Evolutionary conservation across 2,113 vertebrate species (phyloP).

Genomic region (Burhinus oedicnemus): DNA sequence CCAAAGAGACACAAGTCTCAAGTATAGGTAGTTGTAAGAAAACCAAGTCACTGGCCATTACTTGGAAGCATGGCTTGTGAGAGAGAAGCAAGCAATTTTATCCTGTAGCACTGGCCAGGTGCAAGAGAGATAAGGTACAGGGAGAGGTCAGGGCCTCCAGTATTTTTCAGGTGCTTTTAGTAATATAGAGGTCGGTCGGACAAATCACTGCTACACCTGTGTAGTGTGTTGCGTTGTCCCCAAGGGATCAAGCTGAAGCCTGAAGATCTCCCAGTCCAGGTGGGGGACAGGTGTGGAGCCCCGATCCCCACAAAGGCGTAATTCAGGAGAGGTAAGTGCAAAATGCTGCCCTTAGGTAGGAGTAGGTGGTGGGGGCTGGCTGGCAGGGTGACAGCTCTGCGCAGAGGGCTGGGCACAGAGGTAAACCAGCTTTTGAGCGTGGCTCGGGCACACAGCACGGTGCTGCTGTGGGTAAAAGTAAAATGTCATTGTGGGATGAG

Average conservation of each 20-base stretch:
- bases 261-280: accelerated
- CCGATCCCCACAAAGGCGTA: neutral
- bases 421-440: accelerated
- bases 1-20: neutral
- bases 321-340: neutral
- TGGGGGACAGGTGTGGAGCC: neutral
- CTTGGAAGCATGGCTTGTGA: neutral
- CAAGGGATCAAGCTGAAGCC: neutral
- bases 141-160: neutral
- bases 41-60: neutral
- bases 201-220: neutral
- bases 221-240: accelerated
- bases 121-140: neutral
- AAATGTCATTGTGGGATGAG: accelerated
- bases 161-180: neutral
- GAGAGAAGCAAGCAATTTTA: neutral
- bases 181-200: neutral
- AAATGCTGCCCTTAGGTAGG: neutral
- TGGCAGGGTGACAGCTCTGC: neutral
- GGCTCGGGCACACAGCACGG: accelerated
- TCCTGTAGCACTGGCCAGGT: neutral
- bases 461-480: neutral
- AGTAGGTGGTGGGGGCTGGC: neutral
- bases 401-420: accelerated
- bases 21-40: neutral